Evolutionary conservation across 2,113 vertebrate genomes (phyloP).

Genomic region (Dasyornis broadbenti): DNA sequence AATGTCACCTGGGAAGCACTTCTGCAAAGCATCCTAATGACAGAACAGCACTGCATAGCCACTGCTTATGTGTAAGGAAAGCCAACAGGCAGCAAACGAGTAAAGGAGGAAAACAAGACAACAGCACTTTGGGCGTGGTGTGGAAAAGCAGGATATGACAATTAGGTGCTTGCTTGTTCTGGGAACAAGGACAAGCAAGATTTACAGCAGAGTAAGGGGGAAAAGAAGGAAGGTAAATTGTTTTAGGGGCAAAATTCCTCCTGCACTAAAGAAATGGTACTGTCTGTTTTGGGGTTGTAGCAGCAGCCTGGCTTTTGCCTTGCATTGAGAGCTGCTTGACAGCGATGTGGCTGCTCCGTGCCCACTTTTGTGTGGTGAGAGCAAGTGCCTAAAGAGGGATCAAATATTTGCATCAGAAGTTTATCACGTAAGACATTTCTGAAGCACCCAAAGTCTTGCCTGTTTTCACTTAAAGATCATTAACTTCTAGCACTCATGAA

Average conservation of each 20-base stretch:
- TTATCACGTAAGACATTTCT: background rate
- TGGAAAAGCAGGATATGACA: background rate
- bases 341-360: fast-evolving
- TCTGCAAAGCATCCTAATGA: background rate
- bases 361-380: background rate
- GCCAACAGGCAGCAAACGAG: background rate
- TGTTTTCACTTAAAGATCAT: background rate
- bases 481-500: background rate
- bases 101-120: background rate
- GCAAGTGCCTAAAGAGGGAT: background rate
- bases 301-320: background rate
- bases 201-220: background rate
- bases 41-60: background rate
- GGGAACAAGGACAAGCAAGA: background rate
- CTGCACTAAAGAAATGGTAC: background rate
- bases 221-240: background rate
- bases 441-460: background rate
- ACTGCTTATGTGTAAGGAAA: background rate
- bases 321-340: background rate
- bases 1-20: background rate
- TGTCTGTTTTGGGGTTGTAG: background rate
- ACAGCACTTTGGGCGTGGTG: fast-evolving
- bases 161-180: background rate
- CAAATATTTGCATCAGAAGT: background rate
- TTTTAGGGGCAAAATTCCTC: background rate